Conservation (phyloP, 2,113 vertebrate species). For the Eretmochelys imbricata region DNA sequence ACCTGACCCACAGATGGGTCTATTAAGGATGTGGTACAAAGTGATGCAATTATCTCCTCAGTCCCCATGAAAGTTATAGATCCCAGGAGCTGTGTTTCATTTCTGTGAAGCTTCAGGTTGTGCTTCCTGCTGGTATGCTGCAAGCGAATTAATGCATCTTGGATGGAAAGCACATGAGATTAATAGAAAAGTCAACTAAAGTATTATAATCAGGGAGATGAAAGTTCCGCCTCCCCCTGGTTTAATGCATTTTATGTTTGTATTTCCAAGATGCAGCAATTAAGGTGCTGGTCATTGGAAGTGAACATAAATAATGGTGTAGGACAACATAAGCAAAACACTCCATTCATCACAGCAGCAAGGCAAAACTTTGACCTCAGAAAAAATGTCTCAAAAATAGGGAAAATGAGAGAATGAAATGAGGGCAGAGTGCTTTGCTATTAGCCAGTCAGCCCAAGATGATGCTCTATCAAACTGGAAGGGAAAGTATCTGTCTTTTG, state of each 20-base stretch:
- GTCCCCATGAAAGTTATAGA: conserved; percentile 39
- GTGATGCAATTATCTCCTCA: conserved; percentile 38
- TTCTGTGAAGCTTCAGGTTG: conserved; percentile 12
- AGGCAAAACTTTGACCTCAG: conserved; percentile 8
- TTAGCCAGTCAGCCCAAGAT: rapidly evolving
- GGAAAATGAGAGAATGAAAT: neutral
- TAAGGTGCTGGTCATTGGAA: conserved; percentile 13
- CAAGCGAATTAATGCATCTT: conserved; percentile 19
- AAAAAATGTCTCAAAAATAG: neutral
- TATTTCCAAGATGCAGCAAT: conserved; percentile 47
- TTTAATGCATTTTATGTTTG: conserved; percentile 29
- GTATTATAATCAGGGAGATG: conserved; percentile 42
- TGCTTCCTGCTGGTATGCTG: neutral
- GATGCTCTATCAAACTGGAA: neutral
- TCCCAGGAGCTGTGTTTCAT: conserved; percentile 14
- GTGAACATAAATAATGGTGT: neutral
- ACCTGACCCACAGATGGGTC: neutral
- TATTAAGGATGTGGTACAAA: conserved; percentile 38
- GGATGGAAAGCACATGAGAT: conserved; percentile 25
- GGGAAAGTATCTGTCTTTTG: neutral
- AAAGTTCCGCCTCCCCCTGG: neutral
- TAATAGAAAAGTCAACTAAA: conserved; percentile 48
- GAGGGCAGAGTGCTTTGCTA: neutral
- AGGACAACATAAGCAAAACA: conserved; percentile 8
- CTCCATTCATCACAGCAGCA: conserved; percentile 41